Conservation (phyloP, 2,888 invertebrate genomes). For the Drosophila flavopinicola region DNA sequence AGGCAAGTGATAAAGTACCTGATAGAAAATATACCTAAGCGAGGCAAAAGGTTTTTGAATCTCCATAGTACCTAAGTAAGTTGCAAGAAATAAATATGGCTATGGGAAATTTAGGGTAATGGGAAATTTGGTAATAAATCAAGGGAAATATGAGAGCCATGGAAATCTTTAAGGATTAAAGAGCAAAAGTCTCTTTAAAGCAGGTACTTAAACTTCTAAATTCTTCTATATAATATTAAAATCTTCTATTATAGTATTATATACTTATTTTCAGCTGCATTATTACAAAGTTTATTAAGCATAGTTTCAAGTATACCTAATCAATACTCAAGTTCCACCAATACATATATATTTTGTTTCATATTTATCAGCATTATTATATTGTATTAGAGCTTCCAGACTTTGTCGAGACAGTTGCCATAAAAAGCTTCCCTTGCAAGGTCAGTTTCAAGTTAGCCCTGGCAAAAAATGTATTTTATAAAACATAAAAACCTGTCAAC, state of each 20-base stretch:
- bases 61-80: conserved; percentile 10
- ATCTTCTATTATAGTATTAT: no score
- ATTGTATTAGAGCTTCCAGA: conserved; percentile 8
- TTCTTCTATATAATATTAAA: not conserved
- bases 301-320: not conserved
- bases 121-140: conserved; percentile 10
- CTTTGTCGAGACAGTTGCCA: conserved; percentile 17
- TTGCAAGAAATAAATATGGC: not conserved
- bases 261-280: no score
- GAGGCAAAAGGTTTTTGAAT: not conserved
- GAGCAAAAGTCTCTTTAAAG: not conserved
- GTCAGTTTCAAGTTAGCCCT: conserved; percentile 36
- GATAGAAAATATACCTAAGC: not conserved
- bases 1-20: conserved; percentile 13
- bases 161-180: not conserved
- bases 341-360: not conserved
- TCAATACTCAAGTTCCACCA: not conserved
- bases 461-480: conserved; percentile 8
- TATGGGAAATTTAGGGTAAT: not conserved
- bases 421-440: conserved; percentile 28
- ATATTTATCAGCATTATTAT: not conserved
- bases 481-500: conserved; percentile 13
- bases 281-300: not conserved
- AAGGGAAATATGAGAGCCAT: not conserved
- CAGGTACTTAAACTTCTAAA: not conserved